phyloP scores from a whole-genome alignment of 1,140 invertebrate species.

The Hyposmocoma kahamanoa region DNA sequence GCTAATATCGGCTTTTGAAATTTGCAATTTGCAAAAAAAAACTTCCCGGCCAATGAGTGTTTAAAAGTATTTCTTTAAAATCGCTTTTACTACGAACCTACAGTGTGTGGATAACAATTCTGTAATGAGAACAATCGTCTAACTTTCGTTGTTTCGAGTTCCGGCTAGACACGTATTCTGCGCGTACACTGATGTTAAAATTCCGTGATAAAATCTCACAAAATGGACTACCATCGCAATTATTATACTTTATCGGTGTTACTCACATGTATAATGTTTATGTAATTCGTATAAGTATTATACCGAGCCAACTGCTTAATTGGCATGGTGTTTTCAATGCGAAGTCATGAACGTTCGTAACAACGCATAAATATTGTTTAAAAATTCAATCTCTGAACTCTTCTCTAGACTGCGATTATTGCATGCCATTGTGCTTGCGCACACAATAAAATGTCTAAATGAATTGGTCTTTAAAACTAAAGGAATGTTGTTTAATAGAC shows the following conservation, averaged over 20 bases:
- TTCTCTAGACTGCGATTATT: neutral
- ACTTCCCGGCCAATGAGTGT: no score
- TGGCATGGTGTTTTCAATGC: neutral
- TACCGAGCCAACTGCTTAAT: neutral
- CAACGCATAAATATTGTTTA: neutral
- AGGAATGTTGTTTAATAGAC: no score
- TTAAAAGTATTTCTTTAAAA: no score
- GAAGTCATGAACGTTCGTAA: no score
- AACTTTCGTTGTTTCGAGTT: constrained; percentile 6
- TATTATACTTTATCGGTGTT: constrained; percentile 22
- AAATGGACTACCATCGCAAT: constrained; percentile 15
- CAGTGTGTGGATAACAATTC: no score
- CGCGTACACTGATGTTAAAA: constrained; percentile 12
- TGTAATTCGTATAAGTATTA: neutral
- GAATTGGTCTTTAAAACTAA: no score
- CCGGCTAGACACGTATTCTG: neutral
- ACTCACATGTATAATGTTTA: constrained; percentile 8
- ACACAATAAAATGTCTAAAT: no score
- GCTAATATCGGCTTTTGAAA: no score
- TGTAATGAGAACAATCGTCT: neutral
- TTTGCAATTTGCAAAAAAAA: no score
- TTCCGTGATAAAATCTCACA: constrained; percentile 20
- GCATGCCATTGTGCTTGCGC: no score
- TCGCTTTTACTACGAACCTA: no score
- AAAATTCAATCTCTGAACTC: neutral